These are phyloP conservation scores for Lasioglossum vierecki DNA, from an alignment of 2,888 invertebrate genomes.

Conservation along the genomic window DNA sequence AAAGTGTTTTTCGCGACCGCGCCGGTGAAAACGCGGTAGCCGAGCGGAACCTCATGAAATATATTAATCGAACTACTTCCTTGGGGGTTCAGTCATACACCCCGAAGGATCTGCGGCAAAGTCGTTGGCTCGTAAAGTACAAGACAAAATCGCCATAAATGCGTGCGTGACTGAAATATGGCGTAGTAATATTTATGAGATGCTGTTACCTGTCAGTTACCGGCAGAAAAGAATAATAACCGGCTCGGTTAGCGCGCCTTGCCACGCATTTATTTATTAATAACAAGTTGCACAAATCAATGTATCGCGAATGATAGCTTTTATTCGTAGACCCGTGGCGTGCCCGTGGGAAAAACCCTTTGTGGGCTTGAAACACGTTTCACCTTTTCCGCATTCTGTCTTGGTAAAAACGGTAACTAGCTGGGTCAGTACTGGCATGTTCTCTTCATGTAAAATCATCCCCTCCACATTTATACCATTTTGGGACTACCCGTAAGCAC, in stretches of 20 bases:
- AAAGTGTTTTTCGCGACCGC: not conserved
- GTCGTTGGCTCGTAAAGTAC: constrained; percentile 63
- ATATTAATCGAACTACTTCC: constrained; percentile 68
- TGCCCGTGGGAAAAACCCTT: constrained; percentile 49
- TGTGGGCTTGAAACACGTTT: constrained; percentile 24
- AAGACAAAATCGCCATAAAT: constrained; percentile 67
- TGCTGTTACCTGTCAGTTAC: constrained; percentile 71
- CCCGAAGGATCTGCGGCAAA: constrained; percentile 45
- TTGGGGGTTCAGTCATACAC: constrained; percentile 46
- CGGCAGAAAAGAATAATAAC: constrained; percentile 62
- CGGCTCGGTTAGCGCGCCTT: constrained; percentile 57
- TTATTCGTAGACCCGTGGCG: constrained; percentile 24
- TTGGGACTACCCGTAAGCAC: too few species aligned
- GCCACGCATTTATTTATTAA: constrained; percentile 69
- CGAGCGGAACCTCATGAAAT: constrained; percentile 56
- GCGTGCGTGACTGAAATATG: constrained; percentile 71
- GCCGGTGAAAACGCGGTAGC: constrained; percentile 23
- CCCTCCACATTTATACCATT: too few species aligned
- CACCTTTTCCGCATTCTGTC: constrained; percentile 56
- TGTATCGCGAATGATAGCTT: constrained; percentile 46
- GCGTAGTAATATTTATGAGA: constrained; percentile 70
- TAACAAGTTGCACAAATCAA: constrained; percentile 66
- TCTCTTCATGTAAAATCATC: too few species aligned
- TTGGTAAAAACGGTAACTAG: not conserved
- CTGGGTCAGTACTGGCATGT: not conserved